These are phyloP conservation scores for Eupithecia subfuscata DNA, from an alignment of 2,888 invertebrate genomes.

Conservation along the genomic window DNA sequence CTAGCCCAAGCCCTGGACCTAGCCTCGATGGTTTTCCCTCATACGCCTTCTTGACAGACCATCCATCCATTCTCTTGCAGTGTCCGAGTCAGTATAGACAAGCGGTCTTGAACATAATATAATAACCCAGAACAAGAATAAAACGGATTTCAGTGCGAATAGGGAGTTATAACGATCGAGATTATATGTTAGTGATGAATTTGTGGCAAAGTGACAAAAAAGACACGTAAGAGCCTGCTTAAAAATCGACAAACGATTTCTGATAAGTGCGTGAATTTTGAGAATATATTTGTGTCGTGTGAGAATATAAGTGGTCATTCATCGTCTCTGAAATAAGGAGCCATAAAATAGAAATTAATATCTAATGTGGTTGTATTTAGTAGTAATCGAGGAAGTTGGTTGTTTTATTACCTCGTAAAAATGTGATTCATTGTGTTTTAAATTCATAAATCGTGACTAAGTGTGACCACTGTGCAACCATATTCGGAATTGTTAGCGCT, in stretches of 20 bases:
- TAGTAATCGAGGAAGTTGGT: neutral
- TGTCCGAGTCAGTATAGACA: neutral
- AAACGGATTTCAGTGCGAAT: neutral
- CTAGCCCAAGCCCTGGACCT: neutral
- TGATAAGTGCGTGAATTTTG: neutral
- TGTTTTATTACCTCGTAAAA: constrained; percentile 1
- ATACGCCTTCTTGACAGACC: neutral
- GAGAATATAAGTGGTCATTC: neutral
- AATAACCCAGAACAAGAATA: neutral
- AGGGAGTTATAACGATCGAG: neutral
- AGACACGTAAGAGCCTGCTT: neutral
- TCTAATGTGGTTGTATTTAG: neutral
- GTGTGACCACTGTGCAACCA: neutral
- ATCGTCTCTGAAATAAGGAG: neutral
- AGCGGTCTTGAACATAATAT: neutral
- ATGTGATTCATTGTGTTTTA: constrained; percentile 10
- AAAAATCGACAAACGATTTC: neutral
- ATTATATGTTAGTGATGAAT: neutral
- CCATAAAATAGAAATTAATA: neutral
- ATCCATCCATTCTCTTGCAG: neutral
- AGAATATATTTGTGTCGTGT: neutral
- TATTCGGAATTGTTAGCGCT: constrained; percentile 5
- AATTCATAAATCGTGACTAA: neutral
- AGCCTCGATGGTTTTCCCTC: neutral
- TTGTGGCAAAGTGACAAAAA: neutral